phyloP scores from a whole-genome alignment of 2,888 invertebrate species.

The Macrosoma leucophasiata region DNA sequence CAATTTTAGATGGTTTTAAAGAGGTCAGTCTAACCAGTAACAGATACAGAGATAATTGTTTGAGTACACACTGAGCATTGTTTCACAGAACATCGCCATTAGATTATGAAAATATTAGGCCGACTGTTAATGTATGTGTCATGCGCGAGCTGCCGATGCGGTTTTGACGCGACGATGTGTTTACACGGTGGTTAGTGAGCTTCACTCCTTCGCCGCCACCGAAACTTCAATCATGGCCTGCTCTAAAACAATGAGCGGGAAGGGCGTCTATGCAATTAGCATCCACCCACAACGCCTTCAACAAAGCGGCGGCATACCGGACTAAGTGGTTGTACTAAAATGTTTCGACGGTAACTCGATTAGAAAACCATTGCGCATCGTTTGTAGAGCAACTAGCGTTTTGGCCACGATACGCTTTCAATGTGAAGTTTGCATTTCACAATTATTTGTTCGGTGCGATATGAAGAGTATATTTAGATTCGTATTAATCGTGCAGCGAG shows the following conservation, averaged over 20 bases:
- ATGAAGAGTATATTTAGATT: conserved; percentile 49
- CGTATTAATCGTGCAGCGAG: conserved; percentile 52
- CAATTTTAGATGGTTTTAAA: conserved; percentile 69
- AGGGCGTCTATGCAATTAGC: conserved; percentile 71
- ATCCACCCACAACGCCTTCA: conserved; percentile 64
- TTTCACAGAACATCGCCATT: conserved; percentile 75
- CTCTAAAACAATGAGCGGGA: conserved; percentile 74
- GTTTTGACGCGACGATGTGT: conserved; percentile 53
- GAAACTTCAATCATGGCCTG: conserved; percentile 72
- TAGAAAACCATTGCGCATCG: conserved; percentile 40
- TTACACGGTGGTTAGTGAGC: conserved; percentile 64
- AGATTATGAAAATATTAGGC: conserved; percentile 76
- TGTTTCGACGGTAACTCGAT: conserved; percentile 43
- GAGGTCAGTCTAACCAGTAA: conserved; percentile 71
- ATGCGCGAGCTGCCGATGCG: conserved; percentile 55
- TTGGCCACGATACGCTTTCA: conserved; percentile 42
- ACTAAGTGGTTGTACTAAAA: conserved; percentile 60
- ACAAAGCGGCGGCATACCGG: conserved; percentile 52
- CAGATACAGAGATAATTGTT: conserved; percentile 68
- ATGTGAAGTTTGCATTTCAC: conserved; percentile 46
- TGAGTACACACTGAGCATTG: conserved; percentile 66
- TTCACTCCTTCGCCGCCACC: conserved; percentile 56
- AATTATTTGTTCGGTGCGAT: conserved; percentile 50
- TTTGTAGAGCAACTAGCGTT: conserved; percentile 39
- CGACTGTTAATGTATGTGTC: conserved; percentile 73